A percentile compares a stretch with the other conserved stretches of the same genome.
Evolutionary conservation across 2,797 vertebrate species (phyloP).

Genomic region (Mionectes olivaceus): DNA sequence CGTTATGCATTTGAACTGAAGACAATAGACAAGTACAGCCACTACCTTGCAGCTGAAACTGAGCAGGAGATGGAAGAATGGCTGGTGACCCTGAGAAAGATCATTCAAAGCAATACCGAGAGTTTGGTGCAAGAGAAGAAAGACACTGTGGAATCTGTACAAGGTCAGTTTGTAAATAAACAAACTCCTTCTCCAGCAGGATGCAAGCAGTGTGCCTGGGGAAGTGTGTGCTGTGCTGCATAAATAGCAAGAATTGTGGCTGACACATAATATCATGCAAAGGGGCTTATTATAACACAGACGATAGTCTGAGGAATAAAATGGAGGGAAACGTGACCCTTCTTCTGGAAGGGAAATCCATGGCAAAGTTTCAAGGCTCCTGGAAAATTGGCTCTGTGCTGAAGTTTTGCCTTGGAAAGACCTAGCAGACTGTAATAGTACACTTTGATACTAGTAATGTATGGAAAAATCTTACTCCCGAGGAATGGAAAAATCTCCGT

Average conservation of each 20-base stretch:
- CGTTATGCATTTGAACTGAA: conserved; percentile 94
- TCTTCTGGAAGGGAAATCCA: conserved; percentile 34
- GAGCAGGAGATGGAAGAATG: conserved; percentile 98
- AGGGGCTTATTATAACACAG: not conserved
- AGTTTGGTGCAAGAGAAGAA: conserved; percentile 86
- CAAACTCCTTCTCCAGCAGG: too few relatives aligned
- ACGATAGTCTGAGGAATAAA: conserved; percentile 26
- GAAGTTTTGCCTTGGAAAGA: conserved; percentile 11
- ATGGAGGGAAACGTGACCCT: conserved; percentile 17
- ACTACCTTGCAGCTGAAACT: conserved; percentile 93
- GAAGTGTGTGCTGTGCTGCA: not conserved
- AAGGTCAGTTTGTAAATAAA: conserved; percentile 71
- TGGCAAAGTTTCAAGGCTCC: conserved; percentile 60
- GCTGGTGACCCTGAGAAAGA: conserved; percentile 91
- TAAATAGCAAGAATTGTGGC: not conserved
- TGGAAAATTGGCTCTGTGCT: conserved; percentile 25
- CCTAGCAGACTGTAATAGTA: not conserved
- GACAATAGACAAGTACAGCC: conserved; percentile 96
- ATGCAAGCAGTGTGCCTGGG: not conserved
- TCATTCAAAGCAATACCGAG: conserved; percentile 90
- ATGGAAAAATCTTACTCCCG: conserved; percentile 31
- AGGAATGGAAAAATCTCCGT: not conserved
- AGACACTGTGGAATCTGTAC: conserved; percentile 84
- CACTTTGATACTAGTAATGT: not conserved
- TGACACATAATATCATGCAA: not conserved